phyloP scores from a whole-genome alignment of 35 echinoderm and acorn worm genomes.

The Strongylocentrotus purpuratus region DNA sequence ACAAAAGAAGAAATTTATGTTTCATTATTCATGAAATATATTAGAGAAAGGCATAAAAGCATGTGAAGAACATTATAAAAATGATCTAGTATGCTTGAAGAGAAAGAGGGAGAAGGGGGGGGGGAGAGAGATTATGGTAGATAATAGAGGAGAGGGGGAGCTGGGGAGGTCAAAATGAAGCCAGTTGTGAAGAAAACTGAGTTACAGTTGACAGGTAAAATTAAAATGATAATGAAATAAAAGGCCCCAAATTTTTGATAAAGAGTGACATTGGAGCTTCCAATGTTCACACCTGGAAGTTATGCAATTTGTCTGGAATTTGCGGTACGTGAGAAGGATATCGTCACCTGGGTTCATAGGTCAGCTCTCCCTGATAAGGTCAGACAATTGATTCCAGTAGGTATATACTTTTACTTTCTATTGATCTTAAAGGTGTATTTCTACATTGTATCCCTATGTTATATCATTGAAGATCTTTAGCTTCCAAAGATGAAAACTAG shows the following conservation, averaged over 20 bases:
- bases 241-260: neutral
- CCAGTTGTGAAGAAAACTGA: neutral
- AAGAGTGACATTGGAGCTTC: neutral
- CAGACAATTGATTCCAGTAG: slow-evolving; percentile 17
- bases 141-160: too few relatives aligned
- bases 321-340: neutral
- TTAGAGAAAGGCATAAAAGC: too few relatives aligned
- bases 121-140: too few relatives aligned
- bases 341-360: neutral
- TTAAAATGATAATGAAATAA: neutral
- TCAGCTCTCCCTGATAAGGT: neutral
- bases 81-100: too few relatives aligned
- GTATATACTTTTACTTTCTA: neutral
- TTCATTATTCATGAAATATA: too few relatives aligned
- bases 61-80: too few relatives aligned
- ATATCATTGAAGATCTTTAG: neutral
- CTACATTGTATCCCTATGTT: neutral
- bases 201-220: neutral
- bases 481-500: neutral
- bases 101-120: neutral
- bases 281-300: neutral
- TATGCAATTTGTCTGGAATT: neutral
- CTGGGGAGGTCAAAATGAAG: too few relatives aligned
- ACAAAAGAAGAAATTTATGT: too few relatives aligned
- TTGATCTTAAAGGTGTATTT: neutral